A percentile compares a stretch with the other conserved stretches of the same genome.
Conservation (phyloP, 2,113 vertebrate genomes). For the Pangasianodon gigas region DNA sequence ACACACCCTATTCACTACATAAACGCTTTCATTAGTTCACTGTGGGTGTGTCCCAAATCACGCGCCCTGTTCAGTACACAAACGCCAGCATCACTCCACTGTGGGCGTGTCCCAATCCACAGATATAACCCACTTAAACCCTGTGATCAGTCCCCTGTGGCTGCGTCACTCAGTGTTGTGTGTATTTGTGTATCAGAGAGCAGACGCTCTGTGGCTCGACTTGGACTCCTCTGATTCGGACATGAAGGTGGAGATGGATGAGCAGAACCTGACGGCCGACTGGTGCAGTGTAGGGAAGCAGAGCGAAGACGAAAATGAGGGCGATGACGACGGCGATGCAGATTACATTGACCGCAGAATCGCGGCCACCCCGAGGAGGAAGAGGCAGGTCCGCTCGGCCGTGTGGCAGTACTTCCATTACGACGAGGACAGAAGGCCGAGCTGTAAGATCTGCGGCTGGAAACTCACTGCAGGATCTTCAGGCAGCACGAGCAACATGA, state of each 20-base stretch:
- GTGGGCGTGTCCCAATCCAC: neutral
- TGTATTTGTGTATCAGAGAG: conserved; percentile 4
- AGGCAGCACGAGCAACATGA: conserved; percentile 43
- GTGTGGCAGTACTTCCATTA: conserved; percentile 38
- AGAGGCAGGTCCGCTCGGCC: conserved; percentile 24
- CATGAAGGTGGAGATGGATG: conserved; percentile 15
- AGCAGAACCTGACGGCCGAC: neutral
- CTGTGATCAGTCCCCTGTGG: neutral
- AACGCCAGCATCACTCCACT: neutral
- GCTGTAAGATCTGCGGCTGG: conserved; percentile 46
- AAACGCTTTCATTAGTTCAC: no score
- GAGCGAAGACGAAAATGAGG: neutral
- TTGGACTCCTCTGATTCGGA: conserved; percentile 34
- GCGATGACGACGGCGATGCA: neutral
- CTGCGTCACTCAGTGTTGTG: neutral
- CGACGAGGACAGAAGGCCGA: neutral
- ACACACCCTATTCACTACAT: neutral
- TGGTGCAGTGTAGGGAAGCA: neutral
- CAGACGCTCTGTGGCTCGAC: conserved; percentile 19
- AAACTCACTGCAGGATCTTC: conserved; percentile 4
- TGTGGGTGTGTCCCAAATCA: neutral
- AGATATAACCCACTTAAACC: no score
- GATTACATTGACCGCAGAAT: neutral
- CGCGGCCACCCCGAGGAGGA: neutral
- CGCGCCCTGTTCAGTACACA: no score